Percentiles rank a stretch among this genome's conserved stretches.
Conservation (phyloP, 64 coral and sea anemone species). For the Montipora foliosa region DNA sequence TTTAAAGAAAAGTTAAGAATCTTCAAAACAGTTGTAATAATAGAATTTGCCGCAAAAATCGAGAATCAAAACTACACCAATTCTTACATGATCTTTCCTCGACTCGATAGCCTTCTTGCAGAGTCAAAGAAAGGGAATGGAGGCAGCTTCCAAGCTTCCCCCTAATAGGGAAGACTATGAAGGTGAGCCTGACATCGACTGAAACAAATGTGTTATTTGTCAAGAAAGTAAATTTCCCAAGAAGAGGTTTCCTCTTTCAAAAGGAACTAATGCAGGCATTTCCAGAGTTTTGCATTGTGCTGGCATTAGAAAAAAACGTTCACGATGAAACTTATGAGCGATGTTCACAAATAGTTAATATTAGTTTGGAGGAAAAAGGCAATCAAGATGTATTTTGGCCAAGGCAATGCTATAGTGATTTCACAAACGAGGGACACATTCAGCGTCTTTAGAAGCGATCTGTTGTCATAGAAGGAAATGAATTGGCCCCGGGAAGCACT, state of each 20-base stretch:
- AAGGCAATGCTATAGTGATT: conserved; percentile 70
- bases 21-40: too few species aligned
- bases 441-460: conserved; percentile 39
- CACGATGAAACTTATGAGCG: background rate
- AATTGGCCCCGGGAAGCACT: background rate
- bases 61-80: too few species aligned
- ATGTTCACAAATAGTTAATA: background rate
- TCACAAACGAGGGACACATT: conserved; percentile 69
- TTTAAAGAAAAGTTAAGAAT: background rate
- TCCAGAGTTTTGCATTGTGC: conserved; percentile 49
- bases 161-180: conserved; percentile 16
- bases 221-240: conserved; percentile 9
- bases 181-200: conserved; percentile 52
- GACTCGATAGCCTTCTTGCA: too few species aligned
- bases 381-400: conserved; percentile 66
- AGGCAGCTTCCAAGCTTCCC: conserved; percentile 3
- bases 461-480: background rate
- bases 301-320: conserved; percentile 37
- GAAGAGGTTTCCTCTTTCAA: conserved; percentile 70
- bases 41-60: too few species aligned
- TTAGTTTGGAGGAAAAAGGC: background rate
- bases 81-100: too few species aligned
- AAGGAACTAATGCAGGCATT: conserved; percentile 56
- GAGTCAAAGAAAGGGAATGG: background rate
- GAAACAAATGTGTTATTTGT: conserved; percentile 70